Evolutionary conservation across 2,797 vertebrate species (phyloP), one percentile per base, ranked within the genome.

Genomic region (Gobionotothen gibberifrons): DNA sequence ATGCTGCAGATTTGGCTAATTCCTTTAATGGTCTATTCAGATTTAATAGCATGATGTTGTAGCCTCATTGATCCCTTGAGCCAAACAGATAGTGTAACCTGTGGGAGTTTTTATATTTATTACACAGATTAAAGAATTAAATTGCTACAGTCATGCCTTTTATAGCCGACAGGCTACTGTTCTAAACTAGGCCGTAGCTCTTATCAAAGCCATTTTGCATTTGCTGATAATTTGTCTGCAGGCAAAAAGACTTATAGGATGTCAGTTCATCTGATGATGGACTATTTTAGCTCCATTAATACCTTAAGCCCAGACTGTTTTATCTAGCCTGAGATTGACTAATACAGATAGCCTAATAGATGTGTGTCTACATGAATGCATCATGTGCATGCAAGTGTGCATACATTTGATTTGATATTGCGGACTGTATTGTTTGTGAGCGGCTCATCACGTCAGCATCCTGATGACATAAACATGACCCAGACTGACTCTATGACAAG

Each of bases 101-200:
- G 58, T 85, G 73, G 82, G 78, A 80, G 39, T 82, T 88, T 89
- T 90, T 80, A 83, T 77, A 82, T 89, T 87, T 88, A 88, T 88
- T 77, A 77, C 73, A 78, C 77, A 88, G 81, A 89, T 89, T 89
- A 85, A 86, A 43, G 75, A 91, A 89, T 89, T 82, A 88, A 73
- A 85, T 82, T 78, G 78, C 74, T 78, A 68, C 57, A 76, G 68
- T 74, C 39, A 22, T 22, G 70, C 81, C 67, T 79, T 26, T 77
- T 65, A 78, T 64, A 82, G 59, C 80, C 72, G 48, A 55, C 9
- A 0, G 42, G 60, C 74, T 83, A 32, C 69, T 77, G 47, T 84
- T 83, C 60, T 69, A 70, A 86, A 84, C 63, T 66, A 68, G 64
- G 78, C 80, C 79, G 42, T 52, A 40, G 58, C 63, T 77, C 72